A percentile compares a stretch with the other conserved stretches of the same genome.
Evolutionary conservation across 2,797 vertebrate species (phyloP).

Genomic region (Uromys caudimaculatus): DNA sequence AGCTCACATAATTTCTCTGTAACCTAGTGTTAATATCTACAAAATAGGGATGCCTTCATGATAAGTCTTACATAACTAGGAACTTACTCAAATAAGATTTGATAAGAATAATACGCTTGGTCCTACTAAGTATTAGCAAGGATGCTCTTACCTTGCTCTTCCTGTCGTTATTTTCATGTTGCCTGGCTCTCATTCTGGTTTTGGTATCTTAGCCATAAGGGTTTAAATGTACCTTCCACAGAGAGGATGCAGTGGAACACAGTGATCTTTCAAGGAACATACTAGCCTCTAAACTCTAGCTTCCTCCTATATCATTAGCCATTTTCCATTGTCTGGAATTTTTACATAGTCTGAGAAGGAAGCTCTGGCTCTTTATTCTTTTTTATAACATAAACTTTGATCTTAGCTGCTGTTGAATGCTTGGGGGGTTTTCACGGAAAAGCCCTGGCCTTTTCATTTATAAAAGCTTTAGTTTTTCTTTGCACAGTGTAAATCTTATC

Average conservation of each 20-base stretch:
- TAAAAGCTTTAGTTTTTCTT: constrained; percentile 49
- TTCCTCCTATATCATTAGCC: constrained; percentile 52
- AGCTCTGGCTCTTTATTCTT: constrained; percentile 56
- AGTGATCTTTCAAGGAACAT: background rate
- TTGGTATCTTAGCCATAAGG: background rate
- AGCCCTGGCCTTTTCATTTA: constrained; percentile 43
- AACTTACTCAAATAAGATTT: constrained; percentile 38
- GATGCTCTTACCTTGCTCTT: background rate
- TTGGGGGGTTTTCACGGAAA: constrained; percentile 9
- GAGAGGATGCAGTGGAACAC: background rate
- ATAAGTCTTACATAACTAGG: background rate
- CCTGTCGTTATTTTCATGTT: background rate
- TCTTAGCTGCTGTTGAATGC: background rate
- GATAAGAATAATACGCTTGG: constrained; percentile 14
- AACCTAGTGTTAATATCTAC: background rate
- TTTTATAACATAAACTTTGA: constrained; percentile 69
- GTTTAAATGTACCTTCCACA: constrained; percentile 61
- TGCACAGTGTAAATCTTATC: background rate
- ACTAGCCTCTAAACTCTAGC: constrained; percentile 15
- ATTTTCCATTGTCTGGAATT: background rate
- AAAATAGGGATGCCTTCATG: background rate
- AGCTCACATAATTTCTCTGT: background rate
- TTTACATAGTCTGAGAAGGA: background rate
- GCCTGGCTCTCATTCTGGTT: background rate
- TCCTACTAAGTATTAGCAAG: background rate